Evolutionary conservation across 1,140 invertebrate species (phyloP).

Genomic region (Popillia japonica): DNA sequence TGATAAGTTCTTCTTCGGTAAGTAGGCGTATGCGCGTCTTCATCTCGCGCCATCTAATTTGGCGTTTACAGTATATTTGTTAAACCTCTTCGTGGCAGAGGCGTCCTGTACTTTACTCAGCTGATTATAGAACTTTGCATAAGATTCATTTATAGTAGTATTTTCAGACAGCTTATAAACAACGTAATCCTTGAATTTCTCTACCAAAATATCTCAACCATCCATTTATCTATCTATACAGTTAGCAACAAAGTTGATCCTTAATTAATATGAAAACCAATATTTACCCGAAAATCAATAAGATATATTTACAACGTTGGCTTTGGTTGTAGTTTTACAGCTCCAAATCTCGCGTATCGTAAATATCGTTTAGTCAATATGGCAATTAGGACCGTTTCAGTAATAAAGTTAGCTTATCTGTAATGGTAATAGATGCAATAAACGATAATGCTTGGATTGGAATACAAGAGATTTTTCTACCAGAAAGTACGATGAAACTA

Average conservation of each 20-base stretch:
- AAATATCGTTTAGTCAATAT: constrained; percentile 7
- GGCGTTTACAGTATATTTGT: too few species aligned
- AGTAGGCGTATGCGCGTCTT: too few species aligned
- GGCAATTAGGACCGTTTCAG: not conserved
- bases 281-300: constrained; percentile 6
- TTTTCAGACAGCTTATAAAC: too few species aligned
- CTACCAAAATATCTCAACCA: not conserved
- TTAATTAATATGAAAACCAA: not conserved
- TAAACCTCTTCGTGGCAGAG: too few species aligned
- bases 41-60: too few species aligned
- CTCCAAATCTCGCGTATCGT: constrained; percentile 11
- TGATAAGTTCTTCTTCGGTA: too few species aligned
- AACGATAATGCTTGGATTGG: not conserved
- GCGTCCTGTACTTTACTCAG: too few species aligned
- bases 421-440: constrained; percentile 7
- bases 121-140: too few species aligned
- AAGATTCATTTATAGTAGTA: too few species aligned
- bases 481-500: not conserved
- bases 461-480: constrained; percentile 5
- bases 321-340: constrained; percentile 16
- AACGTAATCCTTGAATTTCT: not conserved
- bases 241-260: not conserved
- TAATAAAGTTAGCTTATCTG: constrained; percentile 29
- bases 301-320: not conserved
- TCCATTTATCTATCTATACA: not conserved